A percentile compares a stretch with the other conserved stretches of the same genome.
Evolutionary conservation across 2,888 invertebrate species (phyloP).

Genomic region (Oeneis ivallda): DNA sequence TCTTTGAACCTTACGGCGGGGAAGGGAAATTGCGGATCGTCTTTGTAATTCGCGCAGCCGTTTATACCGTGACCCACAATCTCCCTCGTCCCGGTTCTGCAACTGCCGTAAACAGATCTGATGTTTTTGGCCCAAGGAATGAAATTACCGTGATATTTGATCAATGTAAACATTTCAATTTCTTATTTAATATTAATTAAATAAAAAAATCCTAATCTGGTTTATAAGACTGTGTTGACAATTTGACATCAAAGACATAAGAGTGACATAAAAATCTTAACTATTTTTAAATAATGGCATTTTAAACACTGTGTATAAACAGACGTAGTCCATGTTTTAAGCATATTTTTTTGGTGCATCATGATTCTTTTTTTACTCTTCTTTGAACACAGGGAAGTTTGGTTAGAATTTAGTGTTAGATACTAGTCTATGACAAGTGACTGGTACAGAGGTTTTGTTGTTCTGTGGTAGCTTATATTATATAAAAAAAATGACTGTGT

Average conservation of each 20-base stretch:
- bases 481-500: too few relatives aligned
- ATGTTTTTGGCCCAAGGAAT: constrained; percentile 31
- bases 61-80: constrained; percentile 85
- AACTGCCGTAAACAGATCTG: constrained; percentile 53
- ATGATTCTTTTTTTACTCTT: too few relatives aligned
- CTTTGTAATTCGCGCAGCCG: constrained; percentile 81
- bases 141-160: constrained; percentile 9
- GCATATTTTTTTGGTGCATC: too few relatives aligned
- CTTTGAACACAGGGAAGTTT: too few relatives aligned
- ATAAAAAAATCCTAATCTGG: neutral
- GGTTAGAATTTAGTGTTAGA: too few relatives aligned
- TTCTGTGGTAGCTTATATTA: too few relatives aligned
- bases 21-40: constrained; percentile 81
- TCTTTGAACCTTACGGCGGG: constrained; percentile 84
- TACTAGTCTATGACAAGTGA: too few relatives aligned
- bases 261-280: too few relatives aligned
- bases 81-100: constrained; percentile 83
- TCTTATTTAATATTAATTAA: neutral
- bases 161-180: constrained; percentile 16
- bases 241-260: neutral
- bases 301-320: too few relatives aligned
- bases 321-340: too few relatives aligned
- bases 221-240: neutral
- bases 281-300: too few relatives aligned
- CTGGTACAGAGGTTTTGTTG: too few relatives aligned